Evolutionary conservation across 92 coral and sea anemone species (phyloP), one percentile per base, ranked within the genome.

Genomic region (Porites cylindrica): DNA sequence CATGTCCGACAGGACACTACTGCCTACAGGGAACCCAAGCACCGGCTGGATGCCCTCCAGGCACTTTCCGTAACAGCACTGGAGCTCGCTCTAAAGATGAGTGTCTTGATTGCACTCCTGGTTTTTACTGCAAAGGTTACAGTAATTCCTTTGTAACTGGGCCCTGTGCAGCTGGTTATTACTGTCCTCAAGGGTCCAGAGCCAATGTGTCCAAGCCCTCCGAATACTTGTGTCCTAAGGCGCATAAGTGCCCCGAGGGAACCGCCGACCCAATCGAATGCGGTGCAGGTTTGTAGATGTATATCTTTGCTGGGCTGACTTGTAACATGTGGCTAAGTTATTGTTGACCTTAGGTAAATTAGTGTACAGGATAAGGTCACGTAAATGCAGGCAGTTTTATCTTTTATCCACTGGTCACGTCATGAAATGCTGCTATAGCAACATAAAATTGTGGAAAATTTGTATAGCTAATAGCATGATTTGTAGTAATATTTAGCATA

Each of bases 1-100:
- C 89, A 10, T 97, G 99, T 60, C 92, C 96, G 38, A 82, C 89
- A 51, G 99, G 99, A 16, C 81, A 88, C 66, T 97, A 90, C 61
- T 97, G 99, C 66, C 82, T 90, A 53, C 91, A 82, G 61, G 99
- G 98, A 20, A 93, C 98, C 10, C 85, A 66, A n/a, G 86, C 96
- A 3, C 98, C 99, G 19, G 79, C 89, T 63, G 81, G 91, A 65
- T 97, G 99, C 70, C 97, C 93, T 4, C 97, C 96, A 8, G 98
- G 99, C 38, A 97, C 99, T 7, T 97, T 92, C 93, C 98, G 99
- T 70, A 97, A 97, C 84, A 97, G 91, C 62, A 95, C 99, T 16
- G 99, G 99, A 19, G 99, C 99, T 26, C 88, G 88, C 61, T 96
- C 99, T 1, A 83, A 83, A 32, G 80, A 26, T 18, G 94, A 97